Evolutionary conservation across 2,113 vertebrate genomes (phyloP).

Genomic region (Hemiscyllium ocellatum): DNA sequence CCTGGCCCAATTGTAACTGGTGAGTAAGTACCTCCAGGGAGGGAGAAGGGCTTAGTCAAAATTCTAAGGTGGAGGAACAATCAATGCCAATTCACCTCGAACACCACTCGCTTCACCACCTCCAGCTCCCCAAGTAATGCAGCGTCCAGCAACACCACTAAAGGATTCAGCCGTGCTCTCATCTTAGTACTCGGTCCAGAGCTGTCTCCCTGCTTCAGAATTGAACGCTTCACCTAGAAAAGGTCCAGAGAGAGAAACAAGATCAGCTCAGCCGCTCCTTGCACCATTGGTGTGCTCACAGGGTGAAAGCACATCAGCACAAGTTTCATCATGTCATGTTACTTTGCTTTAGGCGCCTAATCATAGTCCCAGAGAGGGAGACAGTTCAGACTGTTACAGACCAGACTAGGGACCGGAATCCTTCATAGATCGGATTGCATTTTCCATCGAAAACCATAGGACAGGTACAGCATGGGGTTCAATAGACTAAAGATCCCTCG

Average conservation of each 20-base stretch:
- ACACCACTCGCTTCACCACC: constrained; percentile 69
- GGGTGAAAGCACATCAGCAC: not conserved
- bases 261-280: not conserved
- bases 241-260: not conserved
- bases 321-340: not conserved
- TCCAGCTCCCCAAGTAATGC: constrained; percentile 79
- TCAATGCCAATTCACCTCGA: constrained; percentile 59
- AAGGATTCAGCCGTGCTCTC: constrained; percentile 68
- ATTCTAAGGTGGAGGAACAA: not conserved
- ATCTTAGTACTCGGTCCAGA: constrained; percentile 46
- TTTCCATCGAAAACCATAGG: no score
- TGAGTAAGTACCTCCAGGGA: no score
- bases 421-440: no score
- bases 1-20: no score
- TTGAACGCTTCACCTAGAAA: constrained; percentile 66
- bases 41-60: not conserved
- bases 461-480: no score
- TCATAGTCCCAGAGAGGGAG: not conserved
- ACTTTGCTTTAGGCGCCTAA: not conserved
- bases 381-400: not conserved
- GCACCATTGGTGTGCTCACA: not conserved
- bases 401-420: not conserved
- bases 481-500: no score
- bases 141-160: constrained; percentile 77
- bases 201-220: constrained; percentile 57